phyloP scores from a whole-genome alignment of 1,140 invertebrate genomes.

The Pseudoatta argentina region DNA sequence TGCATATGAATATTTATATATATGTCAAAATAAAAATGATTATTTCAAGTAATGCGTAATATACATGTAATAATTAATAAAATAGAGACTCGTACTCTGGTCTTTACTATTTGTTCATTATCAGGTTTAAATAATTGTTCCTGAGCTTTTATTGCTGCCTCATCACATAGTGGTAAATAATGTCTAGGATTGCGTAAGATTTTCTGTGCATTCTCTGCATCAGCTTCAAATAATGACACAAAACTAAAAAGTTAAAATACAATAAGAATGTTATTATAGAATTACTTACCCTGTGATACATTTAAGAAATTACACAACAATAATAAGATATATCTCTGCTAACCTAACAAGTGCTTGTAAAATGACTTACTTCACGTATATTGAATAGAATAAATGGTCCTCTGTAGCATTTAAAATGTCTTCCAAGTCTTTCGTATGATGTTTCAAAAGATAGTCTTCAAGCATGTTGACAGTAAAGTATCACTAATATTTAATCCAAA shows the following conservation, averaged over 20 bases:
- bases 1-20: slow-evolving; percentile 37
- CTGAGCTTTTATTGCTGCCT: slow-evolving; percentile 88
- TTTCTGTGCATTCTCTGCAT: slow-evolving; percentile 87
- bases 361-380: slow-evolving; percentile 85
- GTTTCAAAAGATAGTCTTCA: slow-evolving; percentile 80
- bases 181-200: slow-evolving; percentile 87
- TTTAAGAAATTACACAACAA: background rate
- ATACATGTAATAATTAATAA: slow-evolving; percentile 86
- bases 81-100: slow-evolving; percentile 89
- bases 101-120: slow-evolving; percentile 87
- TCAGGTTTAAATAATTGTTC: slow-evolving; percentile 85
- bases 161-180: slow-evolving; percentile 88
- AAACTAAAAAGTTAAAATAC: slow-evolving; percentile 85
- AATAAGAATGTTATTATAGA: slow-evolving; percentile 17
- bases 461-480: slow-evolving; percentile 75
- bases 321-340: background rate
- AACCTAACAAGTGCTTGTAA: background rate
- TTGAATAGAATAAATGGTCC: slow-evolving; percentile 81
- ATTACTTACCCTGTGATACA: slow-evolving; percentile 40
- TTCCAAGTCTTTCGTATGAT: slow-evolving; percentile 83
- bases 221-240: slow-evolving; percentile 88
- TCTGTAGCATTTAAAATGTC: slow-evolving; percentile 83
- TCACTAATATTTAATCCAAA: background rate
- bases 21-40: background rate
- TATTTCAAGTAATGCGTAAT: background rate